Conservation (phyloP, 1,140 invertebrate species). For the Centruroides vittatus region DNA sequence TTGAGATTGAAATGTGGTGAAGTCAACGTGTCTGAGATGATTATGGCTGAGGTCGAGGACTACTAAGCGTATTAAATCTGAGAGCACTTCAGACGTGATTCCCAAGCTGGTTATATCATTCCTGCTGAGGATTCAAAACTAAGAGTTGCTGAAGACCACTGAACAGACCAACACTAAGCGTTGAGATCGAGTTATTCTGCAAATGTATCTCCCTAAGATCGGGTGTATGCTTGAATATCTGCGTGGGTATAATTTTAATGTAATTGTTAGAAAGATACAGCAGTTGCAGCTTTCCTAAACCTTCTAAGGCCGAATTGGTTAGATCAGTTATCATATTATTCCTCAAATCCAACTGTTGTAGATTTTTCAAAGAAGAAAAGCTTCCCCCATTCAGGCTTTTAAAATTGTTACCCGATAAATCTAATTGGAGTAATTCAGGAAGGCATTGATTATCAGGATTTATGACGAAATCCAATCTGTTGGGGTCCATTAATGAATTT, state of each 20-base stretch:
- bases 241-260: slow-evolving; percentile 57
- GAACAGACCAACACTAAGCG: slow-evolving; percentile 9
- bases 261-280: slow-evolving; percentile 74
- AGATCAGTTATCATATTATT: slow-evolving; percentile 70
- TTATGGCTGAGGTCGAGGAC: slow-evolving; percentile 74
- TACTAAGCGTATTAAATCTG: slow-evolving; percentile 47
- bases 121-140: slow-evolving; percentile 15
- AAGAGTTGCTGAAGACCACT: slow-evolving; percentile 13
- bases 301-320: slow-evolving; percentile 56
- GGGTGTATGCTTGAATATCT: slow-evolving; percentile 52
- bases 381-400: slow-evolving; percentile 30
- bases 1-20: slow-evolving; percentile 49
- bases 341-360: slow-evolving; percentile 54
- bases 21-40: slow-evolving; percentile 60
- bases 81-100: slow-evolving; percentile 10
- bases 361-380: slow-evolving; percentile 14
- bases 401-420: slow-evolving; percentile 61
- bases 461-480: slow-evolving; percentile 12
- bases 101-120: slow-evolving; percentile 10
- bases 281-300: slow-evolving; percentile 54
- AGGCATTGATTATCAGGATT: slow-evolving; percentile 39
- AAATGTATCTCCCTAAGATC: slow-evolving; percentile 63
- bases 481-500: slow-evolving; percentile 46
- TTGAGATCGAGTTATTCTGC: slow-evolving; percentile 64
- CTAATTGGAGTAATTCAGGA: slow-evolving; percentile 44